Base-by-base conservation (phyloP, 1,140 invertebrate species). In the Conus betulinus region DNA sequence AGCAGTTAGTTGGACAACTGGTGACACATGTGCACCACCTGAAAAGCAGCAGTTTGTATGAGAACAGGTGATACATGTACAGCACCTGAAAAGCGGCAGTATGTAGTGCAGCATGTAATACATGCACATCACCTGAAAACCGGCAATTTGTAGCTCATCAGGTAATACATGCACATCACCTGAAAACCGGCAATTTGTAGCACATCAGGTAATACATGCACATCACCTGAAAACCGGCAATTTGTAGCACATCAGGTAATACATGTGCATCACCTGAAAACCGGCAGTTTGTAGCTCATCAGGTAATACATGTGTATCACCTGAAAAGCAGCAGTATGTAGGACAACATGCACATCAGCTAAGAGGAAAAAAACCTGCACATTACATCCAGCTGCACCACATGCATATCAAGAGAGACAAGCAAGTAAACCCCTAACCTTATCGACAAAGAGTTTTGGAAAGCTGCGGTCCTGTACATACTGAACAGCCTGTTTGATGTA, bases 221-320 rank as follows among this genome's bases (percentile, higher is more conserved):
- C 96, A 97, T 97, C 51, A 96, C 96, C 96, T 39, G 39, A 39
- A 39, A 39, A 39, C 39, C 39, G 39, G 39, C 39, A 39, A 39
- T 39, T 39, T 39, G 39, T 39, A 39, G 39, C 39, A 39, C 39
- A 39, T 39, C 39, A 71, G 15, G 63, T 71, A 17, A 17, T n/a
- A 71, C n/a, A 15, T 15, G 15, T 15, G 39, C 39, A 39, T 39
- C 39, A 39, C 39, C 39, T 20, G 27, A 23, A 39, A 3, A 60
- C 15, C 67, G 85, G 95, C 94, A 52, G 96, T 96, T 84, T 88
- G 67, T 39, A 39, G 23, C 63, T 85, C 85, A 91, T 39, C n/a
- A 97, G 91, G 91, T 97, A 97, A 92, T 97, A 97, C 96, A 97
- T 97, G 93, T 97, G 97, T 96, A 97, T 97, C 51, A 96, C 96